Evolutionary conservation across 2,888 invertebrate genomes (phyloP), one percentile per base, ranked within the genome.

Genomic region (Drosophila buzzatii): DNA sequence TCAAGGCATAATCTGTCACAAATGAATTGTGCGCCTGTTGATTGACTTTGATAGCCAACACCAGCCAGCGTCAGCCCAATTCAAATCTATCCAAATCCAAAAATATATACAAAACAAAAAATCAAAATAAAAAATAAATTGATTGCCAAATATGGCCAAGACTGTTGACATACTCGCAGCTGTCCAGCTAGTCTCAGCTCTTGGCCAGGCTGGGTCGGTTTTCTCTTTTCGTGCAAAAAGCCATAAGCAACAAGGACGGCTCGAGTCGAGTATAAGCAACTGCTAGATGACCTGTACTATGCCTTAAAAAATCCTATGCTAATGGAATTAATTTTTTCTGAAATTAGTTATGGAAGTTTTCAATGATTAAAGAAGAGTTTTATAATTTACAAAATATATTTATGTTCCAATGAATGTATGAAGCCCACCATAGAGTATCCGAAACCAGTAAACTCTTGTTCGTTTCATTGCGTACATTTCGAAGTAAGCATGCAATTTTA

Each of bases 1-100:
- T 71, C 87, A 77, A 75, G 82, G 82, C 88, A 76, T 87, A 89
- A 85, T 85, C 85, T 87, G 85, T 85, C 90, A 87, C 85, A 82
- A 76, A 85, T 87, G 77, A 87, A 87, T 89, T 85, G 86, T 77
- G 68, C 70, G 66, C 62, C 71, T 74, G 76, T 72, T 81, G 85
- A 84, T 82, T 85, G 83, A 77, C 80, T 79, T 73, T 79, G 83
- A 80, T 88, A 76, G 80, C 71, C 74, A 85, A 70, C 58, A 70
- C 82, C 69, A 82, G 70, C 82, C 69, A 82, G 70, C 78, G 75
- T 73, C 73, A 70, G 72, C 69, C 70, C 81, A 71, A 87, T 81
- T 87, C 78, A 72, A 86, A 81, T 81, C 73, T 45, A 63, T 55
- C 67, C 61, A 79, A 67, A 67, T 37, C 41, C 52, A 14, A 62